Base-by-base conservation (phyloP, 1,140 invertebrate genomes). In the Neodiprion virginianus region DNA sequence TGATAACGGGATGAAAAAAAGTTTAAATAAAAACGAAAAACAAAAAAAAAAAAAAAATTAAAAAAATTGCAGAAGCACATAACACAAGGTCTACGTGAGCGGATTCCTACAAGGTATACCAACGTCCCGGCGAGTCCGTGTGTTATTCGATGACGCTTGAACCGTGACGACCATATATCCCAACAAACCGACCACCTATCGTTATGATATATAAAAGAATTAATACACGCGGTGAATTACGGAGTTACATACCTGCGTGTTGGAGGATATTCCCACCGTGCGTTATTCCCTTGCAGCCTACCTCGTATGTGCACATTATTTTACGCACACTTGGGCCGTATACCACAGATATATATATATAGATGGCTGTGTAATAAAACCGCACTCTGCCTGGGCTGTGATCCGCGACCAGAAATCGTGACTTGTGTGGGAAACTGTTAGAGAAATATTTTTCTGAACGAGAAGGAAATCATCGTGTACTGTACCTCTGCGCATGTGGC, bases 371-470 rank as follows among this genome's bases (percentile, higher is more conserved):
- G 28, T 40, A 40, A 40, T 40, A 40, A 61, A 61, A 61, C 53
- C 53, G 53, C 53, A 61, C 53, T 21, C 67, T 7, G 78, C 81
- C 79, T 79, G 79, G 77, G 81, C 81, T 86, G 86, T 87, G 84
- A 86, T 86, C 80, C 84, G 85, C 84, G 85, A 87, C 86, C 84
- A 81, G 86, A 83, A 83, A 88, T 88, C 86, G 84, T 87, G 85
- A 88, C 86, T 88, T 84, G 82, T 88, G 87, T 88, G 87, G 86
- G 86, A 88, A 87, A 85, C 82, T 82, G 76, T 75, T 83, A 85
- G 83, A 78, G 79, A 83, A 85, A 78, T 74, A 78, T 81, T 61
- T 61, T 17, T 61, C n/a, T 61, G 53, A 61, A 61, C 53, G n/a
- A 61, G 53, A 17, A 61, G 53, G 53, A 61, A 61, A 61, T 61